Conservation (phyloP, 2,113 vertebrate genomes). For the Mionectes macconnelli region DNA sequence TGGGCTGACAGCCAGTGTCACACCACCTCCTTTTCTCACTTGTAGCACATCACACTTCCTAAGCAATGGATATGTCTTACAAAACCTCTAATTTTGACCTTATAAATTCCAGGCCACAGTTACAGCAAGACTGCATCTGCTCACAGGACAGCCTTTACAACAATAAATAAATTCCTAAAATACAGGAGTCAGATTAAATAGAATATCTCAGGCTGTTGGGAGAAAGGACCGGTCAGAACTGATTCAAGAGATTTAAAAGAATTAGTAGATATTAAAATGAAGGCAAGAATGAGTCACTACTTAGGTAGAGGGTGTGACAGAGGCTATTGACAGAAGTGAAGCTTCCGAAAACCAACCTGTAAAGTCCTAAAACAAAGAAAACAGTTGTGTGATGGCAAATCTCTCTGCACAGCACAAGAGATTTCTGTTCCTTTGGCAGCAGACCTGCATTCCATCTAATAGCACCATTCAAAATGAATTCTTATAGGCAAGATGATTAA, state of each 20-base stretch:
- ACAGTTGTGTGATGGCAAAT: background rate
- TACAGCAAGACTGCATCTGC: background rate
- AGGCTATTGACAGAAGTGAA: background rate
- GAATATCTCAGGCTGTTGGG: background rate
- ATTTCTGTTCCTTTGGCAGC: background rate
- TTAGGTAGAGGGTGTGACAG: background rate
- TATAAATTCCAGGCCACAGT: background rate
- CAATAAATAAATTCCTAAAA: background rate
- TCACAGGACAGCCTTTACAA: background rate
- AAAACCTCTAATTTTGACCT: background rate
- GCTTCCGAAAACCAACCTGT: background rate
- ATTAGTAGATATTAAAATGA: background rate
- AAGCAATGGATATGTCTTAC: background rate
- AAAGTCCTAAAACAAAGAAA: background rate
- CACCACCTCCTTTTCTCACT: background rate
- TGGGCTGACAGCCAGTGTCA: background rate
- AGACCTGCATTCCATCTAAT: background rate
- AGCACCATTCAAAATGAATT: background rate
- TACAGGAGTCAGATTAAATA: background rate
- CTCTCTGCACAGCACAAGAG: background rate
- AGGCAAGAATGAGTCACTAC: background rate
- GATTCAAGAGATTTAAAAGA: background rate
- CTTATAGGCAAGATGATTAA: background rate
- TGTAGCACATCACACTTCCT: background rate
- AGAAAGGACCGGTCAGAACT: background rate